These are phyloP conservation scores for Hymenopus coronatus DNA, from an alignment of 2,888 invertebrate species.

Conservation along the genomic window DNA sequence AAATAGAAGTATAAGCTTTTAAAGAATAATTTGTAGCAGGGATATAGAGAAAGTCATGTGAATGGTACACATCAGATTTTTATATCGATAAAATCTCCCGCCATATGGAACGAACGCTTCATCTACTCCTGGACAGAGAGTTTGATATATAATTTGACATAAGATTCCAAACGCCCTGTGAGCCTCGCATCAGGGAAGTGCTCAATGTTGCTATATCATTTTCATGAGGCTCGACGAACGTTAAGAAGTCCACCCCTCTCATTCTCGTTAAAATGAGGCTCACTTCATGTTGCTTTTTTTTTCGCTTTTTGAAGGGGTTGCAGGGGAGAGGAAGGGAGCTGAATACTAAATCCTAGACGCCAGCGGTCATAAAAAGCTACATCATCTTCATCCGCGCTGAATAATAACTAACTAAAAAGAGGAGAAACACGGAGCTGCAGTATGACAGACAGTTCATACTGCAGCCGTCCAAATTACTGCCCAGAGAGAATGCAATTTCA, in stretches of 20 bases:
- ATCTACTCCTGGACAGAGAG: background rate
- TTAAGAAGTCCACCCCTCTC: background rate
- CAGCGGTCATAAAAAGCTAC: background rate
- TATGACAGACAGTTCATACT: background rate
- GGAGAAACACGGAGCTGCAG: background rate
- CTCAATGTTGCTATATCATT: background rate
- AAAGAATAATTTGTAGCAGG: too few species aligned
- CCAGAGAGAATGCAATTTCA: background rate
- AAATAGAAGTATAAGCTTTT: too few species aligned
- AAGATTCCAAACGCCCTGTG: background rate
- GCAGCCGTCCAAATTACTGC: background rate
- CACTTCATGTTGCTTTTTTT: background rate
- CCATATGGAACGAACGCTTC: too few species aligned
- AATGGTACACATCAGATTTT: too few species aligned
- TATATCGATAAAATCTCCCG: too few species aligned
- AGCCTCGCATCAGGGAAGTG: background rate
- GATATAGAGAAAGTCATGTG: too few species aligned
- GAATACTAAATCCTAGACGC: background rate
- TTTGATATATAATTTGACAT: background rate
- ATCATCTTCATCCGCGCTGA: background rate
- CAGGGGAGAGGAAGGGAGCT: background rate
- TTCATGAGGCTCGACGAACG: background rate
- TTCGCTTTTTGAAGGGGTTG: background rate
- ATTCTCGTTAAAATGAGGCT: background rate
- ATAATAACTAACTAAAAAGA: background rate